These are phyloP conservation scores for Trematomus bernacchii DNA, from an alignment of 2,797 vertebrate species.

Conservation along the genomic window DNA sequence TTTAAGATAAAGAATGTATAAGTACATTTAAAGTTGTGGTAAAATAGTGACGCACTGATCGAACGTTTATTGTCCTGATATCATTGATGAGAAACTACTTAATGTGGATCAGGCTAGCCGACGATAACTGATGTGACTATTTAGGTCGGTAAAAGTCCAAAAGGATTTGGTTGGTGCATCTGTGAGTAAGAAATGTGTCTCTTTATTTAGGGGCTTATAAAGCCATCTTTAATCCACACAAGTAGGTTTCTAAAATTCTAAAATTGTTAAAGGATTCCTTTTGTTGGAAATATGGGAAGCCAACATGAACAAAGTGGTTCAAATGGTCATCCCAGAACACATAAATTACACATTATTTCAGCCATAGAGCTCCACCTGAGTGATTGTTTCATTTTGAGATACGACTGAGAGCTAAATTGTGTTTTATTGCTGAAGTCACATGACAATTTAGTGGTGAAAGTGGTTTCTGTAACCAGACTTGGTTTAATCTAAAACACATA, in stretches of 20 bases:
- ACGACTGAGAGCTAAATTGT: not conserved
- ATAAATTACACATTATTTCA: conserved; percentile 5
- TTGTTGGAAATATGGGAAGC: not conserved
- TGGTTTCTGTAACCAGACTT: conserved; percentile 1
- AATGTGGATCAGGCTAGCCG: not conserved
- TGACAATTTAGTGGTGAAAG: not conserved
- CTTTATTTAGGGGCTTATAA: not conserved
- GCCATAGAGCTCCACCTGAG: conserved; percentile 4
- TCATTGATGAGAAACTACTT: not conserved
- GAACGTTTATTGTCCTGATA: not conserved
- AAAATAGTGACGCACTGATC: not conserved
- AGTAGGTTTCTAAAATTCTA: not conserved
- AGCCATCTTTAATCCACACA: not conserved
- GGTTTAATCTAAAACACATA: not conserved
- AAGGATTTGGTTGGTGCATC: not conserved
- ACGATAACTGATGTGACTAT: not conserved
- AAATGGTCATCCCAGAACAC: conserved; percentile 2
- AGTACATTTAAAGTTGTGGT: not conserved
- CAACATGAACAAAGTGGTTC: conserved; percentile 11
- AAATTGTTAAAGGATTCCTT: not conserved
- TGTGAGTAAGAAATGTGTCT: not conserved
- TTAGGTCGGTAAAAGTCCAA: not conserved
- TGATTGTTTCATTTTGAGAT: conserved; percentile 6
- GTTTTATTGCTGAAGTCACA: not conserved
- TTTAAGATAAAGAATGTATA: not conserved